These are phyloP conservation scores for Ophiodon elongatus DNA, from an alignment of 2,113 vertebrate genomes.

Conservation along the genomic window DNA sequence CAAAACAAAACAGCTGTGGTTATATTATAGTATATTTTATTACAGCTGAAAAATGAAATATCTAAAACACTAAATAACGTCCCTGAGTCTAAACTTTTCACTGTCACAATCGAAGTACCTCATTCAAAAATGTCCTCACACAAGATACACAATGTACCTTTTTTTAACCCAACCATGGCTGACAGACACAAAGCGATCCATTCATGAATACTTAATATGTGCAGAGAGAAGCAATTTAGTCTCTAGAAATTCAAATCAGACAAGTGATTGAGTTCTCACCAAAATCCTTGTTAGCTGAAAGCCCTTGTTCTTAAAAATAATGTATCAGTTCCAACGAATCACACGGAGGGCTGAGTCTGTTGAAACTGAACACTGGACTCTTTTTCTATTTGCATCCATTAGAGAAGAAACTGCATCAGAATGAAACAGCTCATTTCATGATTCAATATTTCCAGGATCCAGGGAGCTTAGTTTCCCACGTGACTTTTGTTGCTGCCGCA, in stretches of 20 bases:
- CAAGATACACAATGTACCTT: slow-evolving; percentile 12
- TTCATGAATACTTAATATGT: slow-evolving; percentile 44
- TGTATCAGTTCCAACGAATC: background rate
- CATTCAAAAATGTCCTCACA: background rate
- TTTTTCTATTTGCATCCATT: background rate
- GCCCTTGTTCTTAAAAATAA: slow-evolving; percentile 34
- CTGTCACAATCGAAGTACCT: background rate
- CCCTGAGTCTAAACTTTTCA: background rate
- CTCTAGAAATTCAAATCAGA: slow-evolving; percentile 41
- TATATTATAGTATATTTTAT: too few species aligned
- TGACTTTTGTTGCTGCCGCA: background rate
- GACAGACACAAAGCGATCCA: slow-evolving; percentile 26
- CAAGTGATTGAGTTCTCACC: slow-evolving; percentile 43
- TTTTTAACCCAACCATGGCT: slow-evolving; percentile 14
- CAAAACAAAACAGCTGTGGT: background rate
- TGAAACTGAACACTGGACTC: background rate
- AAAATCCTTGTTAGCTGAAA: slow-evolving; percentile 38
- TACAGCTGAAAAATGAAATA: background rate
- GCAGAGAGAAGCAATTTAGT: slow-evolving; percentile 40
- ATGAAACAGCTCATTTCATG: slow-evolving; percentile 8
- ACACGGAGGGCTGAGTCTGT: slow-evolving; percentile 18
- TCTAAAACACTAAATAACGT: background rate
- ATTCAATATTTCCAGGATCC: slow-evolving; percentile 5
- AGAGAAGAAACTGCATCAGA: background rate
- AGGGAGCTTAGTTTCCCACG: background rate